Evolutionary conservation across 2,797 vertebrate genomes (phyloP).

Genomic region (Anisognathus igniventris): DNA sequence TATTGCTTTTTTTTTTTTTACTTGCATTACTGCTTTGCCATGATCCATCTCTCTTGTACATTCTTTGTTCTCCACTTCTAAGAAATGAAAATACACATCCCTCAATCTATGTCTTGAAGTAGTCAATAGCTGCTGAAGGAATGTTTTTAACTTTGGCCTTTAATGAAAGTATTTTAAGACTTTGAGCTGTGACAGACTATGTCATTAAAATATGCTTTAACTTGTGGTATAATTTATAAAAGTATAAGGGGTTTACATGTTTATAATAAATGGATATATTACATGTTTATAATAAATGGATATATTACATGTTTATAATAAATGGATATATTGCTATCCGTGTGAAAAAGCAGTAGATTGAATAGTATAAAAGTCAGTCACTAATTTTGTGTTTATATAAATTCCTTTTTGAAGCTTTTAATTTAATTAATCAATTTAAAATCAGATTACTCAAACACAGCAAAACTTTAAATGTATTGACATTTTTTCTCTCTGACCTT

Average conservation of each 20-base stretch:
- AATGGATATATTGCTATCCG: background rate
- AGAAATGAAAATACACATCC: background rate
- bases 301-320: background rate
- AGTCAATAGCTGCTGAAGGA: background rate
- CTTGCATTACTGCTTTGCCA: background rate
- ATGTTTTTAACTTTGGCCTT: background rate
- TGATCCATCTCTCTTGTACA: background rate
- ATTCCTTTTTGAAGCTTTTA: background rate
- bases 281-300: background rate
- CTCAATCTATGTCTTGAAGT: slow-evolving; percentile 11
- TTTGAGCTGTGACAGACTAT: background rate
- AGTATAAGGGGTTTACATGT: background rate
- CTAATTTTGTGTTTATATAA: background rate
- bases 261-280: background rate
- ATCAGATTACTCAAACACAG: background rate
- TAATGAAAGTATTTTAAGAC: background rate
- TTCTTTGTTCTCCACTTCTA: background rate
- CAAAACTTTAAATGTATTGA: background rate
- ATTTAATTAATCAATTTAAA: background rate
- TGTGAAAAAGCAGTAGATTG: background rate
- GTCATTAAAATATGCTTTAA: background rate
- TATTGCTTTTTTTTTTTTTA: background rate
- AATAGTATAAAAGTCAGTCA: background rate
- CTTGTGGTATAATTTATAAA: background rate
- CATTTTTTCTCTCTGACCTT: background rate